phyloP scores from a whole-genome alignment of 2,888 invertebrate species.

The Agonopterix heracliana region DNA sequence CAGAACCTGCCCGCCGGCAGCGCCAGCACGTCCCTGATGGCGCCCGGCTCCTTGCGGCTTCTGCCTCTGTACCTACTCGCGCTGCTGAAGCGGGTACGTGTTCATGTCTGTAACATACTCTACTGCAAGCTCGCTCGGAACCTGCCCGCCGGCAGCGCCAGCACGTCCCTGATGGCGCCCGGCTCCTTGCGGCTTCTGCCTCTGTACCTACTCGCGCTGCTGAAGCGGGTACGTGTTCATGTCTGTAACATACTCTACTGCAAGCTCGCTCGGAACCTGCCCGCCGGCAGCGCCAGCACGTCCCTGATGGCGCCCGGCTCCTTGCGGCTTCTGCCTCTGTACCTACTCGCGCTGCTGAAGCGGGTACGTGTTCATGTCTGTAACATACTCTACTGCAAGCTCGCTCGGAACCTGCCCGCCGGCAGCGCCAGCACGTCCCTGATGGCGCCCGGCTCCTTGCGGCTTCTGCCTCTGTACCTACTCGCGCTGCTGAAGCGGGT shows the following conservation, averaged over 20 bases:
- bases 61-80: conserved; percentile 93
- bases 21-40: conserved; percentile 76
- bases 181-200: conserved; percentile 88
- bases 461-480: conserved; percentile 91
- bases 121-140: conserved; percentile 73
- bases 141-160: conserved; percentile 85
- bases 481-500: conserved; percentile 92
- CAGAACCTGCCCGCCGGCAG: conserved; percentile 78
- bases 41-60: conserved; percentile 85
- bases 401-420: conserved; percentile 78
- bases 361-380: conserved; percentile 59
- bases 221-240: conserved; percentile 81
- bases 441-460: conserved; percentile 84
- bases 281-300: conserved; percentile 83
- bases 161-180: conserved; percentile 82
- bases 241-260: conserved; percentile 36
- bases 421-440: conserved; percentile 87
- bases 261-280: conserved; percentile 76
- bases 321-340: conserved; percentile 89
- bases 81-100: conserved; percentile 85
- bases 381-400: conserved; percentile 44
- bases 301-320: conserved; percentile 86
- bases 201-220: conserved; percentile 89
- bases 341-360: conserved; percentile 92
- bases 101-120: conserved; percentile 20